These are phyloP conservation scores for Anomalospiza imberbis DNA, from an alignment of 2,797 vertebrate species.

Conservation along the genomic window DNA sequence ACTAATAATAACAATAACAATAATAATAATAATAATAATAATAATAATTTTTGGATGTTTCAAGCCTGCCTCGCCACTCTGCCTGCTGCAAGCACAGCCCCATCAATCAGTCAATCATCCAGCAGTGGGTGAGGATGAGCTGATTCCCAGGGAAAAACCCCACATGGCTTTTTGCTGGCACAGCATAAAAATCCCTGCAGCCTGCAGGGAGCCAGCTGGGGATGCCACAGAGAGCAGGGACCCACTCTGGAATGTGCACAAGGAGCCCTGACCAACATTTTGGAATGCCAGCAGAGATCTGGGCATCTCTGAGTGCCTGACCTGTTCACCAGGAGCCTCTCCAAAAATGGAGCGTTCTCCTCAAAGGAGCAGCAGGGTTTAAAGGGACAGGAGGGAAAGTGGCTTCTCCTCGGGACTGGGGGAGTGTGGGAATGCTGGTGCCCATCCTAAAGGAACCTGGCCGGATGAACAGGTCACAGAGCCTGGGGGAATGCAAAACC, in stretches of 20 bases:
- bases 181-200: slow-evolving; percentile 5
- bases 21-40: not conserved
- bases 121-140: not conserved
- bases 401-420: not conserved
- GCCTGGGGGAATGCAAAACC: not conserved
- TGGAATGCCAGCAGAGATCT: not conserved
- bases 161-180: not conserved
- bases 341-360: not conserved
- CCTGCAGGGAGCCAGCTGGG: not conserved
- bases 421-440: not conserved
- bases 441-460: not conserved
- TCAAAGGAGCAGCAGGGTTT: not conserved
- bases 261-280: not conserved
- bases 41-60: not conserved
- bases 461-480: not conserved
- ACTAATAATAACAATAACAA: not conserved
- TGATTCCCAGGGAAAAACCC: not conserved
- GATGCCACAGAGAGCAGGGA: not conserved
- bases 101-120: not conserved
- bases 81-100: not conserved
- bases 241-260: not conserved
- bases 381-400: not conserved
- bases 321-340: not conserved
- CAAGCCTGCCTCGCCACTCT: not conserved
- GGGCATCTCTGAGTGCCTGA: not conserved